phyloP scores from a whole-genome alignment of 1,140 invertebrate species.

The Solenopsis fugax region DNA sequence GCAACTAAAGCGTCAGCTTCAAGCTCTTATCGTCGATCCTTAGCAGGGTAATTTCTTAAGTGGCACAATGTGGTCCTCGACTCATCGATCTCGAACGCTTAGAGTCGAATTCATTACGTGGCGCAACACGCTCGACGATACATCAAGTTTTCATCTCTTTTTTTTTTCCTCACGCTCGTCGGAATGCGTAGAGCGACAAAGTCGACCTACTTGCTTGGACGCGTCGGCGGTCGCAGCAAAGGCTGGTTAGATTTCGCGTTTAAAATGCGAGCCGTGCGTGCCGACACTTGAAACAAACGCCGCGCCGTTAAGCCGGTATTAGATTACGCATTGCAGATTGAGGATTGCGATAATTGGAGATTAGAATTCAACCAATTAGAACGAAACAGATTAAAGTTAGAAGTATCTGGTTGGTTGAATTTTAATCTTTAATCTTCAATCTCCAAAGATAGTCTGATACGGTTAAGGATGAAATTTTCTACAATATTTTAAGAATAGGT shows the following conservation, averaged over 20 bases:
- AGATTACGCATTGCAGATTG: no score
- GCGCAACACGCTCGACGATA: background rate
- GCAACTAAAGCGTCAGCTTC: background rate
- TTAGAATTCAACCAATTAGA: no score
- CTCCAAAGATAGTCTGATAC: no score
- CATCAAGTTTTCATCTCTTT: background rate
- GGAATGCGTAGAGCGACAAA: background rate
- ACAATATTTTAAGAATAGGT: no score
- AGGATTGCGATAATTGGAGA: no score
- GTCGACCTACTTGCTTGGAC: background rate
- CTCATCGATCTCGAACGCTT: background rate
- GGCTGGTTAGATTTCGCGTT: background rate
- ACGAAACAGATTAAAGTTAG: no score
- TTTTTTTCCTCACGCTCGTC: background rate
- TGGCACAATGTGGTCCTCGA: background rate
- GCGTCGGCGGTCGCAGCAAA: background rate
- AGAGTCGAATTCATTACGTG: background rate
- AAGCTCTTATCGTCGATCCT: constrained; percentile 22
- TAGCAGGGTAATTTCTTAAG: constrained; percentile 9
- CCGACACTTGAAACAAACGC: no score
- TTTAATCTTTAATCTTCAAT: no score
- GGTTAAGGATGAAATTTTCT: no score
- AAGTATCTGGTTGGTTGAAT: no score
- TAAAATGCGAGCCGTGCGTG: background rate
- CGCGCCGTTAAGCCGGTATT: no score